Base-by-base conservation (phyloP, 2,797 vertebrate genomes). In the Eremophila alpestris region DNA sequence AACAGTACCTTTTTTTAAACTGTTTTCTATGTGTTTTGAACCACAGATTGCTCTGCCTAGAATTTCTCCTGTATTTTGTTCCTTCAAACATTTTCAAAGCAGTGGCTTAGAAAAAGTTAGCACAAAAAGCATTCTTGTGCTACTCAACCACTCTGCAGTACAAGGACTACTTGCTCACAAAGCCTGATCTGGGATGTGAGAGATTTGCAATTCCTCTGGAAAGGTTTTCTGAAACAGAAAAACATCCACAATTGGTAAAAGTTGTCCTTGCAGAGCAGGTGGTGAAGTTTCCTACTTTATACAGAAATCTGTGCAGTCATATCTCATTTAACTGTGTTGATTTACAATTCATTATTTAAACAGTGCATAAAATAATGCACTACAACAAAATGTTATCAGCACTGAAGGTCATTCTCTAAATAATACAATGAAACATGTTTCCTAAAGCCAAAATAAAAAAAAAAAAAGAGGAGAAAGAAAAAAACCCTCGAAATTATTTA, bases 351-450 rank as follows among this genome's bases (percentile, higher is more conserved):
- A 77, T 91, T 93, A 95, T 95, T 97, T 95, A 95, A 96, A 64
- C 69, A 73, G 46, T 48, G 19, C 85, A 92, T 5, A 52, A 87
- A 73, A 87, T 83, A 85, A 79, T 9, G 16, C 85, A 69, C 48
- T 79, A 83, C 64, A 95, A 90, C 58, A 83, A 93, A 95, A 90
- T 32, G 54, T 83, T 83, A 54, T 85, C 67, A 67, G 76, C 69
- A 56, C 62, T 93, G 96, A 97, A 97, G 95, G 96, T 96, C 93
- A 34, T 90, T 94, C 74, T 96, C 68, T 91, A 92, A 95, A 95
- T 75, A 96, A 93, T 26, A 65, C 48, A 77, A 58, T 48, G 62
- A 92, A 36, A 83, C 19, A 38, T 10, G 15, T 70, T 97, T 96
- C 68, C 85, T 93, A 87, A 96, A 91, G 55, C 85, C 34, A 67